Base-by-base conservation (phyloP, 2,797 vertebrate genomes). In the Rhodeus uyekii region DNA sequence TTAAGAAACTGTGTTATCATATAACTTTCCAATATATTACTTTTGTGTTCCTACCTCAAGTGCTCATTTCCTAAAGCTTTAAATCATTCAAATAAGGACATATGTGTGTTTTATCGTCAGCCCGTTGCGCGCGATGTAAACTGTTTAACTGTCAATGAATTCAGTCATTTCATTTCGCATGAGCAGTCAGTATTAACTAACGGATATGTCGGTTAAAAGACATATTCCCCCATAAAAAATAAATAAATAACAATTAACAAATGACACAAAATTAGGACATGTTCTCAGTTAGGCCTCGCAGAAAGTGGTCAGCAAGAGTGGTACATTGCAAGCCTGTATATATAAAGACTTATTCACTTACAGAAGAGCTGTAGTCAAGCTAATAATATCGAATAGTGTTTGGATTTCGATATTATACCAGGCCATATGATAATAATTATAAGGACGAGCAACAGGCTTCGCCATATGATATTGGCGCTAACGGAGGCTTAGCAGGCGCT, bases 401-500 rank as follows among this genome's bases (percentile, higher is more conserved):
- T 64, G 12, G 2, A 46, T 60, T 71, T 46, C 2, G 36, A 36
- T 34, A 60, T 9, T 44, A 36, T 18, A 44, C 27, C 19, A 13
- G 13, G 13, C 24, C 7, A 34, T 71, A 19, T 34, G 19, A 58
- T 5, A 18, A 34, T 44, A 79, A 58, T 32, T 3, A 14, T 46
- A n/a, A 32, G 8, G 46, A 18, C 44, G 50, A 29, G 55, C 80
- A 76, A 68, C 71, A 68, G 61, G 72, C 71, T 55, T 55, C 24
- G 71, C 22, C 19, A 19, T 48, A 3, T 53, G 63, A 39, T 68
- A 5, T 24, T 44, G 13, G 29, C 50, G 71, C 48, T 80, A 79
- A 74, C 61, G 36, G 32, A 24, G 46, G 58, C 68, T 78, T 87
- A 87, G 82, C 80, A 50, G 24, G 44, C 58, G 84, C 64, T 73